Evolutionary conservation across 2,888 invertebrate genomes (phyloP).

Genomic region (Stenichneumon culpator): DNA sequence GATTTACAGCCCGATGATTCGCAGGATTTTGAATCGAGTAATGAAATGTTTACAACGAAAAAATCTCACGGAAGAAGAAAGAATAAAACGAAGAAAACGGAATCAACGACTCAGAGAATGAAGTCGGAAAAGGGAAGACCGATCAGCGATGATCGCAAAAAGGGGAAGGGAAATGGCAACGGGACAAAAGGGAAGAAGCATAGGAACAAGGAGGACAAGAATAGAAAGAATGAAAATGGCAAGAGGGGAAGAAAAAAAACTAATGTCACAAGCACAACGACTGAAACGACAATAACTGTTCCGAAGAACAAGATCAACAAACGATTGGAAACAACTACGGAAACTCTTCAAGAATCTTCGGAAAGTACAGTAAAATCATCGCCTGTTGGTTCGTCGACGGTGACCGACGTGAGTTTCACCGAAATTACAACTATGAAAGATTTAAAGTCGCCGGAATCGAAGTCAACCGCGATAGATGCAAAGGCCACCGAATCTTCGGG

Average conservation of each 20-base stretch:
- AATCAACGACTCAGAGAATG: constrained; percentile 11
- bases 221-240: constrained; percentile 38
- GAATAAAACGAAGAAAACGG: background rate
- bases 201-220: constrained; percentile 41
- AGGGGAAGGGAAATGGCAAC: constrained; percentile 20
- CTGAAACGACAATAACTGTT: background rate
- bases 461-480: no score
- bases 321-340: background rate
- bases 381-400: background rate
- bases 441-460: background rate
- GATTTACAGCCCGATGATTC: constrained; percentile 22
- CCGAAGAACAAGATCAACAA: background rate
- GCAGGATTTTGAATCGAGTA: constrained; percentile 32
- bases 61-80: constrained; percentile 19
- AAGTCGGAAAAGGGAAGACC: background rate
- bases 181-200: constrained; percentile 23
- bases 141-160: background rate
- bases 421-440: background rate
- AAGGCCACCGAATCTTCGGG: no score
- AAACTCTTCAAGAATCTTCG: background rate
- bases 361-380: background rate
- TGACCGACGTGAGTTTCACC: background rate
- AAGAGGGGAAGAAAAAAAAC: constrained; percentile 51
- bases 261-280: constrained; percentile 18
- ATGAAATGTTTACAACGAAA: constrained; percentile 21